These are phyloP conservation scores for Elegia similella DNA, from an alignment of 2,888 invertebrate genomes.

Conservation along the genomic window DNA sequence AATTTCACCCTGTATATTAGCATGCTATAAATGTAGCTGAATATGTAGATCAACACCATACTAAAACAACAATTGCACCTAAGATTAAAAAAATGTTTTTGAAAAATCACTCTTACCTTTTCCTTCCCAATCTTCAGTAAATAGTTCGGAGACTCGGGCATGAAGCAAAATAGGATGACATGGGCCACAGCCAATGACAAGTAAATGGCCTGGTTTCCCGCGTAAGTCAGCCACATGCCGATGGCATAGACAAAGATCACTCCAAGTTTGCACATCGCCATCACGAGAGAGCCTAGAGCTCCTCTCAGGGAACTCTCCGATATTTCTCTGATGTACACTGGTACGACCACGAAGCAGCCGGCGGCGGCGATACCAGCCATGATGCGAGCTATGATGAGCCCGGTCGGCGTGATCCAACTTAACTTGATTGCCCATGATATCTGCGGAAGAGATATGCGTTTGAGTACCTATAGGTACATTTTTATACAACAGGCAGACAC, in stretches of 20 bases:
- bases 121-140: slow-evolving; percentile 55
- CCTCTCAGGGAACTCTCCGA: slow-evolving; percentile 55
- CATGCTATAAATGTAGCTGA: no score
- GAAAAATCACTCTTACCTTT: slow-evolving; percentile 51
- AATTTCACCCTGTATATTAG: no score
- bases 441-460: slow-evolving; percentile 31
- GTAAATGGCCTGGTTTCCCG: slow-evolving; percentile 49
- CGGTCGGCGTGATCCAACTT: slow-evolving; percentile 37
- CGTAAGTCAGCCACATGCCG: slow-evolving; percentile 49
- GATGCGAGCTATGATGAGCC: slow-evolving; percentile 47
- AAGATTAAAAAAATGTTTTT: no score
- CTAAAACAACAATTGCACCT: no score
- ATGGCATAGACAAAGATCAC: slow-evolving; percentile 61
- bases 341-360: slow-evolving; percentile 59
- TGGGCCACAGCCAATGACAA: slow-evolving; percentile 44
- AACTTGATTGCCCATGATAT: slow-evolving; percentile 61
- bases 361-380: slow-evolving; percentile 55
- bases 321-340: slow-evolving; percentile 60
- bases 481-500: no score
- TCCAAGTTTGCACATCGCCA: slow-evolving; percentile 62
- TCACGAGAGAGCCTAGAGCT: slow-evolving; percentile 53
- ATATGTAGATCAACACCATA: no score
- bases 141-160: slow-evolving; percentile 68
- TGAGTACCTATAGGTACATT: not conserved
- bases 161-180: slow-evolving; percentile 47